Conservation (phyloP, 2,113 vertebrate genomes). For the Trinectes maculatus region DNA sequence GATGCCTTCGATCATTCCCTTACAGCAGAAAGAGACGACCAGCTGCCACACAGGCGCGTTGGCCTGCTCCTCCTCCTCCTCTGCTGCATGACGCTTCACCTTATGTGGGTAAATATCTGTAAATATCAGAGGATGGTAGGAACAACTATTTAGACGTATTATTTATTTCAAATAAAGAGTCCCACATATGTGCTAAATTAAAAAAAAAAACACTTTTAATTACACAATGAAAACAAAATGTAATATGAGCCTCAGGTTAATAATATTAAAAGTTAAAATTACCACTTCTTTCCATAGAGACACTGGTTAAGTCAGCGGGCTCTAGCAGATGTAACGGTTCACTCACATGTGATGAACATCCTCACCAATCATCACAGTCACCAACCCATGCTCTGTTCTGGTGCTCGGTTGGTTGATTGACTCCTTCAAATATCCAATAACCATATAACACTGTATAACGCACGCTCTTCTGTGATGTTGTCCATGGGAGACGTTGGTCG, state of each 20-base stretch:
- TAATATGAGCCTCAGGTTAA: too few species aligned
- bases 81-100: not conserved
- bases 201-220: not conserved
- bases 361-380: not conserved
- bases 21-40: constrained; percentile 27
- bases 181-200: not conserved
- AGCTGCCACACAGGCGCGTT: constrained; percentile 7
- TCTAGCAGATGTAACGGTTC: not conserved
- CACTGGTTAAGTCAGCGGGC: too few species aligned
- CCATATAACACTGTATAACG: too few species aligned
- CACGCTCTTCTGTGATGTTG: constrained; percentile 1
- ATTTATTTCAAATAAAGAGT: not conserved
- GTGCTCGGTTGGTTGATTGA: too few species aligned
- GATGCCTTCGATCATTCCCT: constrained; percentile 28
- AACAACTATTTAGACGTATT: too few species aligned
- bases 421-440: too few species aligned
- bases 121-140: too few species aligned
- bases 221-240: too few species aligned
- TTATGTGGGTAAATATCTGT: not conserved
- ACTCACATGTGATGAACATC: constrained; percentile 12
- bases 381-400: too few species aligned
- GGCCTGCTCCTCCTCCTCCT: not conserved
- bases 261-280: too few species aligned
- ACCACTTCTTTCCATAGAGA: too few species aligned
- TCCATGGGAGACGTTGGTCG: not conserved